A percentile compares a stretch with the other conserved stretches of the same genome.
Conservation (phyloP, 35 echinoderm and acorn worm species). For the Chiridota heheva region DNA sequence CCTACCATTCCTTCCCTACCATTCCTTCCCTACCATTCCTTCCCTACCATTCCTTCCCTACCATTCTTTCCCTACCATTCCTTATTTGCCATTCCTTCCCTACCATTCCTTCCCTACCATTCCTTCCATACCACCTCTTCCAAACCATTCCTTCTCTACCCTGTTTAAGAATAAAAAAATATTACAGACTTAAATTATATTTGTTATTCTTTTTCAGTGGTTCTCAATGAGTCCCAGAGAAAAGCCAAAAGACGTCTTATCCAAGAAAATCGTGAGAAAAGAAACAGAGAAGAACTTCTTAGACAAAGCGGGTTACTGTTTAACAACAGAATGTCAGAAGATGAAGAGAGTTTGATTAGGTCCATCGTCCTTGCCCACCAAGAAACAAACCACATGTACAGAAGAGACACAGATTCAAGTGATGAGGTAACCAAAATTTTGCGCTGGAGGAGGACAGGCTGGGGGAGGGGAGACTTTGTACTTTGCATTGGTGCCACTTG, state of each 20-base stretch:
- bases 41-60: too few species aligned
- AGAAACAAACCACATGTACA: conserved; percentile 72
- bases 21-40: too few species aligned
- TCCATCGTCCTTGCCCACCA: conserved; percentile 77
- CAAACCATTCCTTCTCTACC: background rate
- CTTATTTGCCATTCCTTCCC: too few species aligned
- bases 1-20: too few species aligned
- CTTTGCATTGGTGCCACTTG: too few species aligned
- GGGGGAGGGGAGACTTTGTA: background rate
- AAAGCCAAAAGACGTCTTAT: conserved; percentile 86
- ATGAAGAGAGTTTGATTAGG: conserved; percentile 72
- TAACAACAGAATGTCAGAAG: conserved; percentile 45
- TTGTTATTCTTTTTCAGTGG: conserved; percentile 53
- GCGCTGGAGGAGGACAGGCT: background rate
- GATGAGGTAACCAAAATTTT: conserved; percentile 74
- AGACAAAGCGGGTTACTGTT: conserved; percentile 60
- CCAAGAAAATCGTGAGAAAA: conserved; percentile 87
- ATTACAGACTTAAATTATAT: background rate
- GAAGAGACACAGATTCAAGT: conserved; percentile 37
- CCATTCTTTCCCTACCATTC: too few species aligned
- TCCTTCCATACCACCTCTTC: too few species aligned
- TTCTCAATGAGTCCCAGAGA: conserved; percentile 88
- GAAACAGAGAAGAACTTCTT: conserved; percentile 63
- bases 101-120: too few species aligned
- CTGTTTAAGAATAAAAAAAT: background rate